A percentile compares a stretch with the other conserved stretches of the same genome.
phyloP scores from a whole-genome alignment of 2,888 invertebrate genomes.

The Drosophila fungiperda region DNA sequence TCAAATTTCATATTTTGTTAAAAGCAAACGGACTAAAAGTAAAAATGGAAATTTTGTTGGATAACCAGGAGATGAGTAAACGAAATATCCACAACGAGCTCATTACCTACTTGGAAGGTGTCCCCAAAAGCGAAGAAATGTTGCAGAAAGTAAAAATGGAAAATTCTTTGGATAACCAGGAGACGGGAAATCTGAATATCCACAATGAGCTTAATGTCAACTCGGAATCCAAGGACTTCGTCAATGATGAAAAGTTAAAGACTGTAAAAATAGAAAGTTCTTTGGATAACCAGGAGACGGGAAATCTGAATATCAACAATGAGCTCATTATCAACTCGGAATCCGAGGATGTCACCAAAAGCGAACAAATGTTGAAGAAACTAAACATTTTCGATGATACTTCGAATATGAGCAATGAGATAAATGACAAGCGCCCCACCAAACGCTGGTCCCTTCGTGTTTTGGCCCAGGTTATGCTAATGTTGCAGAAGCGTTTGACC shows the following conservation, averaged over 20 bases:
- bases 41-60: not conserved
- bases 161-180: not conserved
- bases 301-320: not conserved
- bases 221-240: not conserved
- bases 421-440: too few relatives aligned
- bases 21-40: not conserved
- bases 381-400: not conserved
- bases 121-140: not conserved
- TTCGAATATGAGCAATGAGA: not conserved
- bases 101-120: not conserved
- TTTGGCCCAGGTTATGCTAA: conserved; percentile 38
- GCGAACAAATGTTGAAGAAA: not conserved
- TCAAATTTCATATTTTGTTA: conserved; percentile 22
- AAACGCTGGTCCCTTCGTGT: conserved; percentile 19
- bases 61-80: not conserved
- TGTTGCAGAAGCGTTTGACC: conserved; percentile 25
- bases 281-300: not conserved
- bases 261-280: not conserved
- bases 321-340: not conserved
- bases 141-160: conserved; percentile 4
- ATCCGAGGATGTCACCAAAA: not conserved
- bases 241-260: not conserved
- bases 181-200: conserved; percentile 1
- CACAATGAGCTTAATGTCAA: not conserved
- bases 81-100: conserved; percentile 2